These are phyloP conservation scores for Okapia johnstoni DNA, from an alignment of 2,113 vertebrate genomes.

Conservation along the genomic window DNA sequence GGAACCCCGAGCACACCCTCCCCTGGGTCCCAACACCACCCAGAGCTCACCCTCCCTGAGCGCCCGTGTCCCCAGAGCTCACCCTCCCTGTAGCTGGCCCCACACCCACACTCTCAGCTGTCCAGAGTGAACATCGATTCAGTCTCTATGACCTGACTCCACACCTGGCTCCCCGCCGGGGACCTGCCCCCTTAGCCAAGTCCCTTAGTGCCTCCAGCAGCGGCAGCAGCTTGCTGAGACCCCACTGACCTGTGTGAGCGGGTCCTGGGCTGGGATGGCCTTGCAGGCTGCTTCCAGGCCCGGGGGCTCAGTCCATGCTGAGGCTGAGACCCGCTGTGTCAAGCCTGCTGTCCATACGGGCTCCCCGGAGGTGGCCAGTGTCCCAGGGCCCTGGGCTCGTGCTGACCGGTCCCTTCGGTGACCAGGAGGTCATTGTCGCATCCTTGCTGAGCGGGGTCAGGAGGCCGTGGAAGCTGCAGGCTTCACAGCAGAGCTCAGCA, in stretches of 20 bases:
- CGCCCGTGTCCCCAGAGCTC: too few relatives aligned
- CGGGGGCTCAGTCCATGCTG: too few relatives aligned
- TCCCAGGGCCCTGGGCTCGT: rapidly evolving
- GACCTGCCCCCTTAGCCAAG: neutral
- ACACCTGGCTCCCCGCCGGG: neutral
- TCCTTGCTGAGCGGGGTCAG: neutral
- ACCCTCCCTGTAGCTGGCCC: neutral
- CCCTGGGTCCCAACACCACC: too few relatives aligned
- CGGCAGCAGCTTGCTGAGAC: rapidly evolving
- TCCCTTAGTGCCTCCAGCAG: rapidly evolving
- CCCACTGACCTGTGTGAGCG: rapidly evolving
- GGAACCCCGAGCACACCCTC: neutral
- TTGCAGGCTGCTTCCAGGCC: rapidly evolving
- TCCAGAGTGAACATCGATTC: neutral
- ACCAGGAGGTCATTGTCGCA: neutral
- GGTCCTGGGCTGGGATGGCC: neutral
- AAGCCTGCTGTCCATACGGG: rapidly evolving
- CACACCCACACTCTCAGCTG: neutral
- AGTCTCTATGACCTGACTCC: neutral
- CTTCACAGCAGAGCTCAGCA: neutral
- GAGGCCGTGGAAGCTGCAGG: neutral
- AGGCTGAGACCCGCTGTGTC: neutral
- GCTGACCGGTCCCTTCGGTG: rapidly evolving
- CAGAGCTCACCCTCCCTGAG: neutral
- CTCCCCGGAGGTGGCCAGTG: rapidly evolving